phyloP scores from a whole-genome alignment of 1,140 invertebrate species.

The Danaus melanippus region DNA sequence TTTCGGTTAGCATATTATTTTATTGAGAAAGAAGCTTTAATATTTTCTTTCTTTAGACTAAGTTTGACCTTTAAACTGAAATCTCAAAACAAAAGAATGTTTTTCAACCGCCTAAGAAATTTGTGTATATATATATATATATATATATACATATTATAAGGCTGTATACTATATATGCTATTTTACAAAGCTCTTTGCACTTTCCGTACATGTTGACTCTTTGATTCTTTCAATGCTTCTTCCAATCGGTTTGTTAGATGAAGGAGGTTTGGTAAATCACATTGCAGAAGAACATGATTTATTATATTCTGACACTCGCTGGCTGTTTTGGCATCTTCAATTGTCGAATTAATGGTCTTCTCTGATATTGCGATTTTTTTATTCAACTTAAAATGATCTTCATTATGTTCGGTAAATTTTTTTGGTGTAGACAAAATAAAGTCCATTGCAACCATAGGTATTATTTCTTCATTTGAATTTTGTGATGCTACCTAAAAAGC shows the following conservation, averaged over 20 bases:
- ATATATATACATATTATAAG: too few species aligned
- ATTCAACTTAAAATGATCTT: slow-evolving; percentile 19
- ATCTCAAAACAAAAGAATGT: too few species aligned
- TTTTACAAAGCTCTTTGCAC: slow-evolving; percentile 60
- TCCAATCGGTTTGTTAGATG: slow-evolving; percentile 61
- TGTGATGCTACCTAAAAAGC: slow-evolving; percentile 46
- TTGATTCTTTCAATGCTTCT: slow-evolving; percentile 63
- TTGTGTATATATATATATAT: too few species aligned
- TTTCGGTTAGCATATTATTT: too few species aligned
- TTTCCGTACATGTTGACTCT: slow-evolving; percentile 66
- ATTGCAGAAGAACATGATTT: slow-evolving; percentile 51
- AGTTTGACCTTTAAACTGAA: too few species aligned
- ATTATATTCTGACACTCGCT: slow-evolving; percentile 57
- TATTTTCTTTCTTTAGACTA: too few species aligned
- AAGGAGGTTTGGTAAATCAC: slow-evolving; percentile 63
- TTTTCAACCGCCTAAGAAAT: too few species aligned
- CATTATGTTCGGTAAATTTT: slow-evolving; percentile 29
- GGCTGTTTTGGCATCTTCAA: slow-evolving; percentile 51
- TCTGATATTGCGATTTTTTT: slow-evolving; percentile 19
- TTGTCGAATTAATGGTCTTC: slow-evolving; percentile 33
- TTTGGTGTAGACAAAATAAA: slow-evolving; percentile 54
- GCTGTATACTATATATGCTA: too few species aligned
- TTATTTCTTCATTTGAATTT: slow-evolving; percentile 37
- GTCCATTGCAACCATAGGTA: slow-evolving; percentile 50
- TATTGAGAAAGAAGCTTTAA: too few species aligned